Percentiles rank a stretch among this genome's conserved stretches.
phyloP scores from a whole-genome alignment of 1,140 invertebrate genomes.

The Chironomus tepperi region DNA sequence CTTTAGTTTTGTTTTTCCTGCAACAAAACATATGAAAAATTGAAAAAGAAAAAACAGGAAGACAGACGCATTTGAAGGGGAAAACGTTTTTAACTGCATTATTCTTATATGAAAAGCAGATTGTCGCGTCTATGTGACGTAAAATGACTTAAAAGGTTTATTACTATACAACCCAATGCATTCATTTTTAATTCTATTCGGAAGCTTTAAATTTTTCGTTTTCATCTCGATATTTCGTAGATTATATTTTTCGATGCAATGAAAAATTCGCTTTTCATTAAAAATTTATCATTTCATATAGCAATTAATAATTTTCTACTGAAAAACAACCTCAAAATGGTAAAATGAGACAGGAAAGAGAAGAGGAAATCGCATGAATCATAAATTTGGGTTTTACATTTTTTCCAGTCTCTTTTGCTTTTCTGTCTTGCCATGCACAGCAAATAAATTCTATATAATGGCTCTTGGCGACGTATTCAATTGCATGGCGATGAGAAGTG shows the following conservation, averaged over 20 bases:
- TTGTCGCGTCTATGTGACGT: no score
- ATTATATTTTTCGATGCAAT: neutral
- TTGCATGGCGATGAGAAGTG: constrained; percentile 13
- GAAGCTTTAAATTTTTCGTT: neutral
- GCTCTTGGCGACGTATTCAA: constrained; percentile 17
- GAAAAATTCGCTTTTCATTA: neutral
- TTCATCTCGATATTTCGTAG: neutral
- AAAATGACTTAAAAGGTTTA: no score
- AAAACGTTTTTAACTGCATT: no score
- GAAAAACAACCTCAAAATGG: neutral
- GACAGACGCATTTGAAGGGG: no score
- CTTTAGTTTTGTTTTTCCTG: no score
- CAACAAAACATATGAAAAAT: no score
- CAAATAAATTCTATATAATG: constrained; percentile 11
- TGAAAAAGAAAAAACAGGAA: no score
- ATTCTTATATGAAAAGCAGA: no score
- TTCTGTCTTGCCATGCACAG: neutral
- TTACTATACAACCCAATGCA: no score
- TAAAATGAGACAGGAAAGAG: constrained; percentile 3
- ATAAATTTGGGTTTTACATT: constrained; percentile 13
- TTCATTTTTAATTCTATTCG: neutral
- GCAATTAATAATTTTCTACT: constrained; percentile 1
- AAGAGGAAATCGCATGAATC: constrained; percentile 18
- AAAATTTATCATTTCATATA: neutral
- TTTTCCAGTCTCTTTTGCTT: neutral